Percentiles rank a stretch among this genome's conserved stretches.
Conservation (phyloP, 2,888 invertebrate genomes). For the Oxyscelio sp. region DNA sequence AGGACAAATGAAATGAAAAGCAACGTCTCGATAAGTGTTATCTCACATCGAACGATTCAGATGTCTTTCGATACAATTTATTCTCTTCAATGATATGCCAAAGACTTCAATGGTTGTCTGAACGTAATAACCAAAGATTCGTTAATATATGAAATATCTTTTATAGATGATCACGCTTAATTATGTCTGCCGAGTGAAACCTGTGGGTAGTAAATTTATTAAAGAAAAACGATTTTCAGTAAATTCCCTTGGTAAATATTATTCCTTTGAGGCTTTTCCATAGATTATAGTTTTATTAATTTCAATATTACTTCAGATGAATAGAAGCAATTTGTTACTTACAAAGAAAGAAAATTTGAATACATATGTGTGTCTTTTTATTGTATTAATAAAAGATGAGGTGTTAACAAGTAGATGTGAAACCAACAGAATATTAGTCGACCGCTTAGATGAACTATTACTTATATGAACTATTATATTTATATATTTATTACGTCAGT, state of each 20-base stretch:
- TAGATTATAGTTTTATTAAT: background rate
- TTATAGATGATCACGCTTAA: background rate
- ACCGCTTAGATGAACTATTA: too few relatives aligned
- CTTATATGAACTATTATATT: too few relatives aligned
- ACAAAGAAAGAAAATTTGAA: too few relatives aligned
- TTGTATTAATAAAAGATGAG: too few relatives aligned
- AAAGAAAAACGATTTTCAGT: background rate
- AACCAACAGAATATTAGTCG: too few relatives aligned
- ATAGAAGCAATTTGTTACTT: background rate
- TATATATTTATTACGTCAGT: too few relatives aligned
- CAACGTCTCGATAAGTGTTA: constrained; percentile 22
- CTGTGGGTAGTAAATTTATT: background rate
- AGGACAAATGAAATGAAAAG: constrained; percentile 32
- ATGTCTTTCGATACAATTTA: constrained; percentile 14
- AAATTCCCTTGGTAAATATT: background rate
- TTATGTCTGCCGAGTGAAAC: background rate
- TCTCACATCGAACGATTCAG: constrained; percentile 21
- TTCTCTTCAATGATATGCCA: background rate
- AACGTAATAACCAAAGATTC: background rate
- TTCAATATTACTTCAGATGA: background rate
- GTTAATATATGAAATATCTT: background rate
- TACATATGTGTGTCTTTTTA: too few relatives aligned
- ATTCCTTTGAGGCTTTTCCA: background rate
- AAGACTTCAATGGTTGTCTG: background rate
- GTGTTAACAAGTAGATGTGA: too few relatives aligned